Conservation (phyloP, 2,888 invertebrate species). For the Biston stratarius region DNA sequence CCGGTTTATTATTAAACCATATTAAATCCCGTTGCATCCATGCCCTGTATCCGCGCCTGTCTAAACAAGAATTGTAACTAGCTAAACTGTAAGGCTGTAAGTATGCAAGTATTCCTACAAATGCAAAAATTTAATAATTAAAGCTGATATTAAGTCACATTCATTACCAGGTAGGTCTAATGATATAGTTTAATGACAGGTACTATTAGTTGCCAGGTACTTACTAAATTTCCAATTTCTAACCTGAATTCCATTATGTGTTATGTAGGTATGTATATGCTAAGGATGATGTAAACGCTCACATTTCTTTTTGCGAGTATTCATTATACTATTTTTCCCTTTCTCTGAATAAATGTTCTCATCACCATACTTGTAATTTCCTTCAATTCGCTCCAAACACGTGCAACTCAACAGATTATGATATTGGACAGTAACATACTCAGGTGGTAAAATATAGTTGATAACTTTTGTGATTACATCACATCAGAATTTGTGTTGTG, state of each 20-base stretch:
- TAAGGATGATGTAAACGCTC: neutral
- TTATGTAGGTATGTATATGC: neutral
- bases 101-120: no score
- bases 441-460: neutral
- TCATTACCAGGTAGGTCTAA: no score
- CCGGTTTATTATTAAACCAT: no score
- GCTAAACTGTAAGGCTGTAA: no score
- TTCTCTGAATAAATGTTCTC: neutral
- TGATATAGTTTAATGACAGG: neutral
- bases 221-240: neutral
- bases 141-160: no score
- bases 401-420: neutral
- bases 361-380: neutral
- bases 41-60: no score
- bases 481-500: neutral
- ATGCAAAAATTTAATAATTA: neutral
- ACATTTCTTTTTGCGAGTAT: neutral
- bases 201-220: neutral
- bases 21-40: no score
- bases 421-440: neutral
- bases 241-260: neutral
- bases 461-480: slow-evolving; percentile 10
- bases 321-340: neutral
- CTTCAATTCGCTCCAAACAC: neutral
- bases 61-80: no score